phyloP scores from a whole-genome alignment of 1,140 invertebrate species.

The Drosophila navojoa region DNA sequence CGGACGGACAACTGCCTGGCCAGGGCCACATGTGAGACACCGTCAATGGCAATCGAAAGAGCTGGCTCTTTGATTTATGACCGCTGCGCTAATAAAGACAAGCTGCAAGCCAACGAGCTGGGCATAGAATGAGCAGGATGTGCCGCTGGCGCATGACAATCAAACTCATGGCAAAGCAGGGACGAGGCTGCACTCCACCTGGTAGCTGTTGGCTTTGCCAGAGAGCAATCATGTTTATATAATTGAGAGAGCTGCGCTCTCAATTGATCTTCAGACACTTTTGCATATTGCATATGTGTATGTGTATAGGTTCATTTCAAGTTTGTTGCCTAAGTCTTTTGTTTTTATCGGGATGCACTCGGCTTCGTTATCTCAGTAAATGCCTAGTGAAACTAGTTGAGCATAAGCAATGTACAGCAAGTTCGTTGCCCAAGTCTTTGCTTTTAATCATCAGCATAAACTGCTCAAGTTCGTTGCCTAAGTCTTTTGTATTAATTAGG shows the following conservation, averaged over 20 bases:
- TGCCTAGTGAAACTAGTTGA: too few relatives aligned
- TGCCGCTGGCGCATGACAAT: slow-evolving; percentile 70
- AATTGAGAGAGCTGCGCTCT: neutral
- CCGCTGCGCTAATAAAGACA: slow-evolving; percentile 76
- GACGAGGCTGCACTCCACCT: neutral
- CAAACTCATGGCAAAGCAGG: slow-evolving; percentile 42
- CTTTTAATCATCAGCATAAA: slow-evolving; percentile 31
- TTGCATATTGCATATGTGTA: neutral
- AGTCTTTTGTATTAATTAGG: slow-evolving; percentile 64
- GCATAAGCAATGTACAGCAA: slow-evolving; percentile 31
- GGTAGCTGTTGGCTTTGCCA: slow-evolving; percentile 2
- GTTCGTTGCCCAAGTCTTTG: slow-evolving; percentile 75
- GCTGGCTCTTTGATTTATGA: slow-evolving; percentile 80
- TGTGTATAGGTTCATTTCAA: neutral
- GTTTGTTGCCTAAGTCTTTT: slow-evolving; percentile 66
- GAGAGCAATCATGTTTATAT: slow-evolving; percentile 16
- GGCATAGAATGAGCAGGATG: slow-evolving; percentile 58
- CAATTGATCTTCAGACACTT: neutral
- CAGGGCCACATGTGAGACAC: slow-evolving; percentile 68
- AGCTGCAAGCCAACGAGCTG: slow-evolving; percentile 65
- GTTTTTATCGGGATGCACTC: neutral
- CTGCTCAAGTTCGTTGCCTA: slow-evolving; percentile 50
- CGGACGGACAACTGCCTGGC: slow-evolving; percentile 26
- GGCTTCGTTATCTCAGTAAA: too few relatives aligned
- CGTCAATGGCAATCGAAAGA: slow-evolving; percentile 48